Base-by-base conservation (phyloP, 2,888 invertebrate genomes). In the Brachypalpus laphriformis region DNA sequence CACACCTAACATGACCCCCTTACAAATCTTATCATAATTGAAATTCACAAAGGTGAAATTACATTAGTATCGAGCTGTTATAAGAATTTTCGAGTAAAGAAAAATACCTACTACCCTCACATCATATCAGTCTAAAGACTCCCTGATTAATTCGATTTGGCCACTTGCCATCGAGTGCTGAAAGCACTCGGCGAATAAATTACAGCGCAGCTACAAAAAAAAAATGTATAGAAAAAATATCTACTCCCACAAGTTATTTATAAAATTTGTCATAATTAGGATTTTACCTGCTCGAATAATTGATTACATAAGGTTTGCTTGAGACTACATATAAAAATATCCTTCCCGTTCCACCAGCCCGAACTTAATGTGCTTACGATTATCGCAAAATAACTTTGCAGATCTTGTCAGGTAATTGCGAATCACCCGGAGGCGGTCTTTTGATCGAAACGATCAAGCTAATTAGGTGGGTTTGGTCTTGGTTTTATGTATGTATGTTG, bases 361-460 rank as follows among this genome's bases (percentile, higher is more conserved):
- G 22, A n/a, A 31, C 31, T 25, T 47, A 40, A 65, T 51, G 74
- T 74, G 61, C 34, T 63, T 25, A 22, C 65, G 63, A 74, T 31
- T 68, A 56, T 61, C 61, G 28, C 22, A 42, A 80, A 40, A 68
- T 68, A 37, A 37, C 42, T 80, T 68, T 47, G 66, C 20, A 45
- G 80, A 83, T 83, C 68, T 68, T 83, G 74, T 74, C 80, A 47
- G 74, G 59, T 76, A 68, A 76, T 68, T 49, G 68, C 61, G 37
- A 57, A 49, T 56, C 75, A 57, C 56, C 82, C 63, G 22, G 51
- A 70, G 83, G 80, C 70, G 61, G 40, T 63, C 68, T 82, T 74
- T 57, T 74, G 83, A 75, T 80, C 61, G 63, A 74, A 80, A 57
- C 83, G 80, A 83, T 80, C 80, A 83, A 56, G 74, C 68, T 83